These are phyloP conservation scores for Syrmaticus mikado DNA, from an alignment of 2,113 vertebrate species.

Conservation along the genomic window DNA sequence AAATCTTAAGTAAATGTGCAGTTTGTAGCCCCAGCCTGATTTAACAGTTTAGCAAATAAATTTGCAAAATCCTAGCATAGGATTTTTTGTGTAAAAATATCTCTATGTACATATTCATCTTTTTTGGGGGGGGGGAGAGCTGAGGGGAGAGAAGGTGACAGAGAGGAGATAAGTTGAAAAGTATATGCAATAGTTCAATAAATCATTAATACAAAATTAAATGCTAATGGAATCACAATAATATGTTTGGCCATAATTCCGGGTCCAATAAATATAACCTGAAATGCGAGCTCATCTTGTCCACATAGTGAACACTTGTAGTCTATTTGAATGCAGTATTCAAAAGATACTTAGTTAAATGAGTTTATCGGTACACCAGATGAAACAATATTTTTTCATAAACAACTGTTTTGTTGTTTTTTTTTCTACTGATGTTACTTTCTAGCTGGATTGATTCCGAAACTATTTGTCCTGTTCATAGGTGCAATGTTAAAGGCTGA, in stretches of 20 bases:
- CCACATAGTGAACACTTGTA: background rate
- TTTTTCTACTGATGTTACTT: background rate
- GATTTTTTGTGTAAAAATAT: background rate
- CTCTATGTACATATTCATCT: fast-evolving
- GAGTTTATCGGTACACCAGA: background rate
- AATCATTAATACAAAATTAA: background rate
- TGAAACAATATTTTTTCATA: background rate
- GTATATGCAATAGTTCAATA: background rate
- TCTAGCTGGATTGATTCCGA: background rate
- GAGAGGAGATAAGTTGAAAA: background rate
- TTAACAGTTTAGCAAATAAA: background rate
- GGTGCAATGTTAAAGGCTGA: background rate
- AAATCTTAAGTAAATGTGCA: background rate
- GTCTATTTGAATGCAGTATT: background rate
- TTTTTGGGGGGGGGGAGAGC: background rate
- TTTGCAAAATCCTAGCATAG: background rate
- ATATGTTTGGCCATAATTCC: background rate
- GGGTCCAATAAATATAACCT: background rate
- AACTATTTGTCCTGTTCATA: background rate
- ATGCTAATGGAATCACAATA: background rate
- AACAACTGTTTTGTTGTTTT: background rate
- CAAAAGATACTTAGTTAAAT: background rate
- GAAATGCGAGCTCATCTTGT: background rate
- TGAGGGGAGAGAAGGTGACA: too few relatives aligned
- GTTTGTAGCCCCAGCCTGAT: background rate